These are phyloP conservation scores for Sebastes matsubarae DNA, from an alignment of 2,797 vertebrate species.

Conservation along the genomic window DNA sequence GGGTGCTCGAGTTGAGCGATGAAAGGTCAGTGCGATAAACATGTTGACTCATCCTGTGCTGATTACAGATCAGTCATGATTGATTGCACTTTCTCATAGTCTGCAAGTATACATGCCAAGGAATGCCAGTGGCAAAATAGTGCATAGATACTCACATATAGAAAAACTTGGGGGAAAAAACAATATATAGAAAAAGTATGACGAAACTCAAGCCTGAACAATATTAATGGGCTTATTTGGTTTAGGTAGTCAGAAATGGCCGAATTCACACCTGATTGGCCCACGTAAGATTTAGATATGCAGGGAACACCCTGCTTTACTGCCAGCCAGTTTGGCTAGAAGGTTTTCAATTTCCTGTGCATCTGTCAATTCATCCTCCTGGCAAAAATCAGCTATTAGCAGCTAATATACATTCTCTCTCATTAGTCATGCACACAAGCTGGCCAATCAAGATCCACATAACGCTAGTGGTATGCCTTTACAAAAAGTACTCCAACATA, in stretches of 20 bases:
- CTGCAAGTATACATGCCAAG: conserved; percentile 2
- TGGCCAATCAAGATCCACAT: neutral
- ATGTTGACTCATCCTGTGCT: conserved; percentile 43
- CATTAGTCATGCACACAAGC: conserved; percentile 12
- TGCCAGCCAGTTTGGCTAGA: conserved; percentile 40
- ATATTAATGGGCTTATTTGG: neutral
- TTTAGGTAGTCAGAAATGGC: neutral
- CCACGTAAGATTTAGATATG: conserved; percentile 7
- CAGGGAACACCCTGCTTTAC: conserved; percentile 12
- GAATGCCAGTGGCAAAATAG: neutral
- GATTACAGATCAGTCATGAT: conserved; percentile 54
- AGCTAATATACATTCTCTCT: conserved; percentile 29
- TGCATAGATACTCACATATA: neutral
- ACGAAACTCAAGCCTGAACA: neutral
- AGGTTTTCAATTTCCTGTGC: conserved; percentile 61
- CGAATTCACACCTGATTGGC: conserved; percentile 6
- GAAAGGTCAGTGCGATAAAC: conserved; percentile 55
- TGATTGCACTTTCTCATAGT: conserved; percentile 40
- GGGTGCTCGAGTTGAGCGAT: conserved; percentile 32
- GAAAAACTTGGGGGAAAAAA: neutral
- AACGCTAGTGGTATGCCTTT: neutral
- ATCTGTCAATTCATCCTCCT: conserved; percentile 46
- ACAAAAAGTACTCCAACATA: conserved; percentile 1
- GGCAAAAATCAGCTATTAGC: conserved; percentile 37
- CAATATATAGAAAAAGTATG: neutral